A percentile compares a stretch with the other conserved stretches of the same genome.
phyloP scores from a whole-genome alignment of 1,140 invertebrate species.

The Bombus waltoni region DNA sequence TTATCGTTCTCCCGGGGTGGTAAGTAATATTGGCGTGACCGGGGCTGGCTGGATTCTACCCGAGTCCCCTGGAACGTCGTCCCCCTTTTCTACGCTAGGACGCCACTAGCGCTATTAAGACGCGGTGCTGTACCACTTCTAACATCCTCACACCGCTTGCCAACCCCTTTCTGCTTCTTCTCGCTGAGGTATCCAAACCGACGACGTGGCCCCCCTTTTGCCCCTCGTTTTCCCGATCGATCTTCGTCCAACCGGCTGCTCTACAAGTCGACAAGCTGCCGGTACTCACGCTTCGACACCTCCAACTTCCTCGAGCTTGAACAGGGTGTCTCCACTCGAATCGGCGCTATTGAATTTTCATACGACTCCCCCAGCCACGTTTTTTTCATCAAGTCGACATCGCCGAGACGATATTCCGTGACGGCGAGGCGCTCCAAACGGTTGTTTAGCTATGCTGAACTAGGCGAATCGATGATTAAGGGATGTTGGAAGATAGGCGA shows the following conservation, averaged over 20 bases:
- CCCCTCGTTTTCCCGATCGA: constrained; percentile 61
- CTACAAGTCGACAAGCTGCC: constrained; percentile 73
- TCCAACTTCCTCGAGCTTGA: constrained; percentile 49
- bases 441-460: not conserved
- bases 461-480: constrained; percentile 18
- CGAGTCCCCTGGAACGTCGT: constrained; percentile 31
- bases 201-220: not conserved
- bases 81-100: constrained; percentile 54
- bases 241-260: constrained; percentile 66
- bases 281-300: constrained; percentile 57
- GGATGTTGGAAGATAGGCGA: not conserved
- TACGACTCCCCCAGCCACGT: not conserved
- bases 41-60: constrained; percentile 57
- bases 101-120: constrained; percentile 71
- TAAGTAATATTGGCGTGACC: constrained; percentile 74
- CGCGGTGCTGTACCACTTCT: constrained; percentile 65
- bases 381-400: not conserved
- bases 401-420: not conserved
- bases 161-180: constrained; percentile 33
- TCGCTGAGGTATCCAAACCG: constrained; percentile 44
- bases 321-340: constrained; percentile 38
- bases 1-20: constrained; percentile 68
- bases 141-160: constrained; percentile 50
- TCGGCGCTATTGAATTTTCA: constrained; percentile 61
- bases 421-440: too few relatives aligned